These are phyloP conservation scores for Aphidius ervi DNA, from an alignment of 1,140 invertebrate genomes.

Conservation along the genomic window DNA sequence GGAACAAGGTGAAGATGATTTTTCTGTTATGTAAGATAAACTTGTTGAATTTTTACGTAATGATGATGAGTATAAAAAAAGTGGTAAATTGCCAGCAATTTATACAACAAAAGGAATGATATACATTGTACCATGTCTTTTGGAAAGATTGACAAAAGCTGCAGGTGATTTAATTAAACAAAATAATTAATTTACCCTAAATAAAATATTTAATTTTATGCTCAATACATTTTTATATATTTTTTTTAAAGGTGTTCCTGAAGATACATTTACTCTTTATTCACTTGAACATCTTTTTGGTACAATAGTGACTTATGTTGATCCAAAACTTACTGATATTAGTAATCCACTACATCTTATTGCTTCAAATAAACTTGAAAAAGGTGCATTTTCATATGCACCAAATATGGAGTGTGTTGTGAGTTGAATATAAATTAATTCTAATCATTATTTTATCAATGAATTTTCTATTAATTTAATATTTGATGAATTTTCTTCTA, in stretches of 20 bases:
- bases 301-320: slow-evolving; percentile 44
- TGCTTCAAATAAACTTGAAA: slow-evolving; percentile 49
- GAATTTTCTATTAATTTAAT: too few species aligned
- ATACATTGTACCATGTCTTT: slow-evolving; percentile 33
- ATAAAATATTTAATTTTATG: neutral
- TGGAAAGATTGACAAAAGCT: slow-evolving; percentile 44
- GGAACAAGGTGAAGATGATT: slow-evolving; percentile 32
- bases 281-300: slow-evolving; percentile 54
- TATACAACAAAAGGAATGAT: slow-evolving; percentile 41
- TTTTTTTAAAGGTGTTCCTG: neutral
- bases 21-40: slow-evolving; percentile 35
- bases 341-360: slow-evolving; percentile 46
- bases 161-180: slow-evolving; percentile 32
- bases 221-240: too few species aligned
- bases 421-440: slow-evolving; percentile 21
- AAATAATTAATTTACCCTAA: neutral
- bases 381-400: slow-evolving; percentile 52
- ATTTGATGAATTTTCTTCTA: too few species aligned
- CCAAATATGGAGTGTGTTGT: slow-evolving; percentile 53
- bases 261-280: slow-evolving; percentile 50
- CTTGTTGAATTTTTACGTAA: slow-evolving; percentile 44
- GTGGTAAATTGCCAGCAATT: slow-evolving; percentile 44
- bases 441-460: neutral
- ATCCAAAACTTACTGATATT: slow-evolving; percentile 21
- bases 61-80: slow-evolving; percentile 18